Conservation (phyloP, 2,888 invertebrate genomes). For the Macroteleia sp. region DNA sequence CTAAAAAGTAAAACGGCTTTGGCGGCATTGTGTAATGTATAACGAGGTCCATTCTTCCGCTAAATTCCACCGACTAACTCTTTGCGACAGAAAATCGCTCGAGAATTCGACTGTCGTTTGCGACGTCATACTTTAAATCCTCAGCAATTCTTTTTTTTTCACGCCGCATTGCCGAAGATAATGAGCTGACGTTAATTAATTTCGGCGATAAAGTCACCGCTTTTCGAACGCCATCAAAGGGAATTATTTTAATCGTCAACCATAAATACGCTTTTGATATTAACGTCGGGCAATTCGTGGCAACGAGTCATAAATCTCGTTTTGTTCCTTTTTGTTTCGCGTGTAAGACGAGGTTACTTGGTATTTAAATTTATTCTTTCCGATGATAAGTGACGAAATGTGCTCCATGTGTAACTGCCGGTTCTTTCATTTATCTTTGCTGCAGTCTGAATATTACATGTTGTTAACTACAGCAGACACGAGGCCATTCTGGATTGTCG, state of each 20-base stretch:
- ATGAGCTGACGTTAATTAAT: not conserved
- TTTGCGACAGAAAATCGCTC: not conserved
- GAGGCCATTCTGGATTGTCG: too few species aligned
- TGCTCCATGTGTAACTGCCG: slow-evolving; percentile 14
- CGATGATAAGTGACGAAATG: slow-evolving; percentile 27
- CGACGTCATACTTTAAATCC: too few species aligned
- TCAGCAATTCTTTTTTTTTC: too few species aligned
- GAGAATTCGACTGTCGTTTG: slow-evolving; percentile 8
- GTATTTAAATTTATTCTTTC: slow-evolving; percentile 41
- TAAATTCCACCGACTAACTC: not conserved
- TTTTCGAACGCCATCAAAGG: too few species aligned
- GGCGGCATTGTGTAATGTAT: slow-evolving; percentile 32
- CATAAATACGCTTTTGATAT: not conserved
- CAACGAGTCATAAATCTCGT: slow-evolving; percentile 19
- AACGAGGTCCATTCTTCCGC: slow-evolving; percentile 13
- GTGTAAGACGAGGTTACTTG: slow-evolving; percentile 1
- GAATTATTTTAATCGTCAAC: not conserved
- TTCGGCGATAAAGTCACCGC: not conserved
- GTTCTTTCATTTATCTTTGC: slow-evolving; percentile 25
- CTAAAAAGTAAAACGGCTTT: slow-evolving; percentile 15
- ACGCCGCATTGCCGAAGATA: too few species aligned
- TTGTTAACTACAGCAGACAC: slow-evolving; percentile 8
- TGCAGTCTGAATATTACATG: slow-evolving; percentile 10
- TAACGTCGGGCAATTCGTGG: not conserved
- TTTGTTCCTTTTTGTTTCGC: slow-evolving; percentile 12